Percentiles rank a stretch among this genome's conserved stretches.
Conservation (phyloP, 2,113 vertebrate species). For the Odocoileus hemionus region DNA sequence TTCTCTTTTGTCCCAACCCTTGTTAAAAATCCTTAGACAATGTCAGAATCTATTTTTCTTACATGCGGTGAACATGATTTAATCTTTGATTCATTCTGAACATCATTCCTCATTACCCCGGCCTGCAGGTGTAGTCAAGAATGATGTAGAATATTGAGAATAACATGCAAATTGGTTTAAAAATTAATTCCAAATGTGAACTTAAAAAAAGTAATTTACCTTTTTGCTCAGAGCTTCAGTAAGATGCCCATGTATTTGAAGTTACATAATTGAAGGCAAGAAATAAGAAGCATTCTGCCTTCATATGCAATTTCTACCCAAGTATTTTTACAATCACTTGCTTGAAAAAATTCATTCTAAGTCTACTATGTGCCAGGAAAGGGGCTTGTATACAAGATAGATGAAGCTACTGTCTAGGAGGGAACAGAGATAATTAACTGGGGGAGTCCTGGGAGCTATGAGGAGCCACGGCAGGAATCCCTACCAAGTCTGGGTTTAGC, state of each 20-base stretch:
- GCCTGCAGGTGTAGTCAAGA: not conserved
- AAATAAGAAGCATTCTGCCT: not conserved
- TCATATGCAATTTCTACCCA: not conserved
- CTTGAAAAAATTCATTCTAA: not conserved
- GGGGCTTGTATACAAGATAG: not conserved
- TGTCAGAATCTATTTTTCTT: conserved; percentile 64
- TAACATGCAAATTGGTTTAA: conserved; percentile 14
- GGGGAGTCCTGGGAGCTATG: not conserved
- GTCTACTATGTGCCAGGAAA: not conserved
- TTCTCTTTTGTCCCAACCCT: conserved; percentile 46
- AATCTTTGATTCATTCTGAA: conserved; percentile 49
- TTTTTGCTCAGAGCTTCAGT: conserved; percentile 14
- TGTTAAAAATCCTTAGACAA: conserved; percentile 57
- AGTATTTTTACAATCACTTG: not conserved
- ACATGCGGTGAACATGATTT: not conserved
- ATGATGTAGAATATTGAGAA: not conserved
- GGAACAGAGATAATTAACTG: not conserved
- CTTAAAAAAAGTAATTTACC: conserved; percentile 7
- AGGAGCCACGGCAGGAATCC: not conserved
- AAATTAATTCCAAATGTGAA: conserved; percentile 45
- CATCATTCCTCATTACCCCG: conserved; percentile 34
- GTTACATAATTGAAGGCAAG: not conserved
- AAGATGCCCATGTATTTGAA: not conserved
- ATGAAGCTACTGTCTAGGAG: not conserved
- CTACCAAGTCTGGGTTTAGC: not conserved